Evolutionary conservation across 2,888 invertebrate genomes (phyloP).

Genomic region (Piscicola geometra): DNA sequence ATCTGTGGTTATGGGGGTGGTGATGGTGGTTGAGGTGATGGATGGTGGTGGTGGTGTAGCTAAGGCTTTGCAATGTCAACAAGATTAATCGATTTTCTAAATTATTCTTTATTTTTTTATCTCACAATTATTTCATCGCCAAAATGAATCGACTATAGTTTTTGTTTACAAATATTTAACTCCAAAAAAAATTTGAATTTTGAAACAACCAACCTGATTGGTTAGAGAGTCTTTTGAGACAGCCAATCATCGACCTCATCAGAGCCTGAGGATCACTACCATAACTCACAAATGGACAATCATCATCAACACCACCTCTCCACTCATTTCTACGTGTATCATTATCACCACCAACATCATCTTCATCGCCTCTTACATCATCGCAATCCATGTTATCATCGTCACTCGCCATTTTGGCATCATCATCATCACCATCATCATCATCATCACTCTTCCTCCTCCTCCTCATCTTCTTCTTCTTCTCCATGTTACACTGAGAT

Average conservation of each 20-base stretch:
- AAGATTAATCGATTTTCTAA: not conserved
- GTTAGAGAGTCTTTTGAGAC: constrained; percentile 6
- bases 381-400: not conserved
- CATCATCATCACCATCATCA: not conserved
- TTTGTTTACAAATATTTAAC: too few species aligned
- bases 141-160: too few species aligned
- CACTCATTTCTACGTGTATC: too few species aligned
- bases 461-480: not conserved
- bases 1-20: not conserved
- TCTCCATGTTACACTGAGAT: too few species aligned
- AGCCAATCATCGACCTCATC: not conserved
- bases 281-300: constrained; percentile 9
- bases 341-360: not conserved
- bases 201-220: constrained; percentile 14
- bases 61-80: not conserved
- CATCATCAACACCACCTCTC: not conserved
- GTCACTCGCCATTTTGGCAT: not conserved
- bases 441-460: constrained; percentile 19
- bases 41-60: not conserved
- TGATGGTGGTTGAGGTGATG: not conserved
- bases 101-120: too few species aligned
- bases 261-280: constrained; percentile 20
- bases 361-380: not conserved
- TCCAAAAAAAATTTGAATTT: too few species aligned
- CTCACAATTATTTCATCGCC: too few species aligned